Evolutionary conservation across 2,113 vertebrate genomes (phyloP), one percentile per base, ranked within the genome.

Genomic region (Nerophis lumbriciformis): DNA sequence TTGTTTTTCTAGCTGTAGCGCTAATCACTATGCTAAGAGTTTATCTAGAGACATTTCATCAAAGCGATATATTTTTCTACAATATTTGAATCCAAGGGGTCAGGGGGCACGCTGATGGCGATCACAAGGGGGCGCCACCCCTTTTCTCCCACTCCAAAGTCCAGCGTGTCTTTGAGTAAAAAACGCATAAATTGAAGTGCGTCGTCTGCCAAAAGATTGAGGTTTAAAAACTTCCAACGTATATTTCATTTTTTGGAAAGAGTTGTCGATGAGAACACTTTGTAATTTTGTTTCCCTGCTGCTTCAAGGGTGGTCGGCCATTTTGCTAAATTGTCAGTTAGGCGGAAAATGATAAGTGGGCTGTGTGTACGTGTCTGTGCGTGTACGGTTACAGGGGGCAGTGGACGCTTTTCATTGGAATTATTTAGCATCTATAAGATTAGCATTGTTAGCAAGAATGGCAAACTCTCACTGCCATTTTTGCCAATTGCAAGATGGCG

Each of bases 21-120:
- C 53, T 54, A 54, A 54, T 14, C 53, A n/a, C 8, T 35, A 35
- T 36, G 13, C 7, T 63, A 82, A 83, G 85, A 83, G 65, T 86
- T 76, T 83, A 84, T 85, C 85, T 86, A 85, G 84, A 91, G 84
- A 86, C 80, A 90, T 84, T 77, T 88, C 87, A 91, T 91, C 86
- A 79, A 85, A 73, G 84, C 82, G 71, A 84, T 91, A 90, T 91
- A 92, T 92, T 92, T 91, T 92, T 91, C 87, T 92, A 92, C 85
- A 89, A 90, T 90, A 84, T 89, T 57, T 57, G 12, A 57, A 44
- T 81, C 81, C 83, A 83, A 84, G 87, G 90, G 83, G 82, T 87
- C 87, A 78, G 75, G 77, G 83, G 81, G 81, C 65, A 78, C 82
- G 81, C 78, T 81, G 75, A 28, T 28, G 28, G 28, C 2, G 28